A percentile compares a stretch with the other conserved stretches of the same genome.
Conservation (phyloP, 2,888 invertebrate species). For the Selenia dentaria region DNA sequence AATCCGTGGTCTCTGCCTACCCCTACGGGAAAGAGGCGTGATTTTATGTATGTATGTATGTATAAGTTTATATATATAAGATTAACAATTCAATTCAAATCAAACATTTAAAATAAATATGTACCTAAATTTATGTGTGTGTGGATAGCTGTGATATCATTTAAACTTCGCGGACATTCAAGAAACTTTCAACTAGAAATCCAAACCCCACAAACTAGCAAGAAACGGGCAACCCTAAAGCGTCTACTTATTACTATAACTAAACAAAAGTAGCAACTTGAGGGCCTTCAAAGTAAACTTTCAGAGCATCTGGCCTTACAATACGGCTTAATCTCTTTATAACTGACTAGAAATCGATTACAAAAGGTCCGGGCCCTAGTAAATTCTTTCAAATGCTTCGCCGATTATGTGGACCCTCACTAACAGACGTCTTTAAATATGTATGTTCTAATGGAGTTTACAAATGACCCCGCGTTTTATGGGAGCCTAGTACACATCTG, state of each 20-base stretch:
- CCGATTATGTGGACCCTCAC: conserved; percentile 29
- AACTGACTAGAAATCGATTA: conserved; percentile 41
- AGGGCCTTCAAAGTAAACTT: conserved; percentile 25
- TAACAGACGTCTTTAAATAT: conserved; percentile 37
- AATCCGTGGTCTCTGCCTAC: no score
- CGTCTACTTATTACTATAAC: background rate
- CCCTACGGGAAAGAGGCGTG: no score
- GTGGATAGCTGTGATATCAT: no score
- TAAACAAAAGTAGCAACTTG: conserved; percentile 14
- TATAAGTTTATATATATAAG: no score
- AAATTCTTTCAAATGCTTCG: conserved; percentile 36
- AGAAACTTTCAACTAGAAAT: background rate
- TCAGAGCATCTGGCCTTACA: conserved; percentile 22
- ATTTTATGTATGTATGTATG: no score
- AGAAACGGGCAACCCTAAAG: conserved; percentile 4
- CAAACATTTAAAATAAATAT: no score
- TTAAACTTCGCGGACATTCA: background rate
- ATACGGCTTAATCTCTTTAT: conserved; percentile 36
- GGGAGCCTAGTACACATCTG: conserved; percentile 17
- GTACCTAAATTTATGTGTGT: no score
- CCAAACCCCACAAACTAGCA: conserved; percentile 6
- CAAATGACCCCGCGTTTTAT: conserved; percentile 22
- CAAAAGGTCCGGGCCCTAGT: conserved; percentile 33
- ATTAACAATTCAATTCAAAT: no score
- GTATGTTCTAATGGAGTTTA: conserved; percentile 29